phyloP scores from a whole-genome alignment of 2,888 invertebrate species.

The Sipha maydis region DNA sequence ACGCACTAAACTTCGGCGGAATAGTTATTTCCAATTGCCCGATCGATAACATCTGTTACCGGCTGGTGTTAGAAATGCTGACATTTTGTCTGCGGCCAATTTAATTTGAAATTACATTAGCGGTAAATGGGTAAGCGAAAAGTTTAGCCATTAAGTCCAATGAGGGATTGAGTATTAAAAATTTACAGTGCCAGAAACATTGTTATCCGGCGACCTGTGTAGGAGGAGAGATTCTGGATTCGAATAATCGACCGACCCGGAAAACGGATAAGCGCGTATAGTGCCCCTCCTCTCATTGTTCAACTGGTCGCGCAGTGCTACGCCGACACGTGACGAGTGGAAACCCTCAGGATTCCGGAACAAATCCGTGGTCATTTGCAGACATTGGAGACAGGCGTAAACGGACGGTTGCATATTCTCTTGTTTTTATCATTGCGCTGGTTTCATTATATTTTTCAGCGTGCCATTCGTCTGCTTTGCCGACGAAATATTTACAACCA shows the following conservation, averaged over 20 bases:
- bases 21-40: neutral
- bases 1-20: neutral
- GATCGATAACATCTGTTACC: neutral
- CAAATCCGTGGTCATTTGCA: neutral
- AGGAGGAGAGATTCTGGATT: neutral
- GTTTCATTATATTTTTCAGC: neutral
- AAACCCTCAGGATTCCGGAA: neutral
- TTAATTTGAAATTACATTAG: conserved; percentile 30
- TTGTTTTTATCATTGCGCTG: neutral
- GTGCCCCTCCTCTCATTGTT: conserved; percentile 15
- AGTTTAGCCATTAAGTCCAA: neutral
- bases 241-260: conserved; percentile 45
- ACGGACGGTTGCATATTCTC: neutral
- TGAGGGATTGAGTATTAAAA: conserved; percentile 7
- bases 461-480: neutral
- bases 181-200: conserved; percentile 9
- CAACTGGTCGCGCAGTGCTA: neutral
- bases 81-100: neutral
- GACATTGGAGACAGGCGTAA: neutral
- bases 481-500: neutral
- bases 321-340: neutral
- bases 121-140: neutral
- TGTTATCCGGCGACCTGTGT: neutral
- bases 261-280: neutral
- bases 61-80: neutral